Evolutionary conservation across 2,797 vertebrate species (phyloP).

Genomic region (Limnodromus scolopaceus): DNA sequence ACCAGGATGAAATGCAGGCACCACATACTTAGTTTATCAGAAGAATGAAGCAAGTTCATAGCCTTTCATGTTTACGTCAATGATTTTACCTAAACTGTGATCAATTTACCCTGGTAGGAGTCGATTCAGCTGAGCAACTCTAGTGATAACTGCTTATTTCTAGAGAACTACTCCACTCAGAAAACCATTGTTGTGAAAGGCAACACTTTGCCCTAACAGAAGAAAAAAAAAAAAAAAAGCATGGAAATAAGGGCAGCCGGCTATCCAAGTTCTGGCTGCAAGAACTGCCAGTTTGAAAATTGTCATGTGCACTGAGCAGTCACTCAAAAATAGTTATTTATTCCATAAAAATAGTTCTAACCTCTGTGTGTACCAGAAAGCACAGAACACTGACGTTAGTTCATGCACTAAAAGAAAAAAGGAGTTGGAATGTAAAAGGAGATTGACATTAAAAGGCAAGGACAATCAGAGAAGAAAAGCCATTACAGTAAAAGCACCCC

Average conservation of each 20-base stretch:
- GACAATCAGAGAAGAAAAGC: background rate
- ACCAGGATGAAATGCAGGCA: background rate
- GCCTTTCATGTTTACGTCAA: background rate
- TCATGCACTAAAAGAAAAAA: background rate
- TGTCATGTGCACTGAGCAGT: background rate
- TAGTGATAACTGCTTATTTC: background rate
- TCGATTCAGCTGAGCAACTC: background rate
- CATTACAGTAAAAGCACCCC: background rate
- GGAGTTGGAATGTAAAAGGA: background rate
- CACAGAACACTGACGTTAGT: background rate
- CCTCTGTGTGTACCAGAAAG: background rate
- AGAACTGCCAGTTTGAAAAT: background rate
- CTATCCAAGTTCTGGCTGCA: background rate
- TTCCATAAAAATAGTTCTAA: background rate
- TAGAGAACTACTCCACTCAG: background rate
- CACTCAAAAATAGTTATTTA: background rate
- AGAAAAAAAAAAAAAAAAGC: too few relatives aligned
- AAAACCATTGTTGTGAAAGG: background rate
- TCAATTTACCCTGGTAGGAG: background rate
- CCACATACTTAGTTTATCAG: background rate
- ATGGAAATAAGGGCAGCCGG: background rate
- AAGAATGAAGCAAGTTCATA: background rate
- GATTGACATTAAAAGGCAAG: background rate
- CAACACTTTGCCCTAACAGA: background rate
- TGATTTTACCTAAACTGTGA: background rate